Base-by-base conservation (phyloP, 2,797 vertebrate genomes). In the Peromyscus aztecus region DNA sequence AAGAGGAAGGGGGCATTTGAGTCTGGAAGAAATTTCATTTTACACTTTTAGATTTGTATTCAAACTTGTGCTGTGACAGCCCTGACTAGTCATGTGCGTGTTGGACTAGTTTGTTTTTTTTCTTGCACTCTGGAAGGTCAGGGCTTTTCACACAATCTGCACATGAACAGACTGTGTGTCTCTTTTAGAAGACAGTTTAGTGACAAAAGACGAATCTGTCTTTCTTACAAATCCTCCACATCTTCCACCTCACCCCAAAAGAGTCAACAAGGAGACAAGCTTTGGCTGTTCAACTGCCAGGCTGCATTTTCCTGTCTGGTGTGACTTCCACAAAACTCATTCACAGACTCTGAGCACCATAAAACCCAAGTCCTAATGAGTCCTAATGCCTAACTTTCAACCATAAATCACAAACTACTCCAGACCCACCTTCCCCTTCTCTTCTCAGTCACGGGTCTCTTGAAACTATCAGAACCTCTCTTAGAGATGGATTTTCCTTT, bases 401-500 rank as follows among this genome's bases (percentile, higher is more conserved):
- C 69, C 67, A 34, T 71, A 92, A 77, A 49, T 46, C 52, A 87
- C n/a, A 80, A 96, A 93, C 78, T 23, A 81, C 49, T 87, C 55
- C 27, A 57, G 57, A 92, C 29, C 21, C 29, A 24, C 49, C 73
- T 85, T 73, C 49, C 37, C 49, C 52, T 88, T 88, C 63, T 71
- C 93, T 87, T 94, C 46, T 94, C 40, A 76, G 73, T 59, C 67
- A 91, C 96, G 40, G 55, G 21, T 83, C 75, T 40, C 63, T 89
- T 94, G 85, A 89, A 89, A 71, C 63, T 49, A 17, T 76, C 52
- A 59, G 84, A 91, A 82, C 27, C 82, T 94, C 90, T 95, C 86
- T 91, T 37, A 65, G 71, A 95, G 80, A 92, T 69, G 75, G 89
- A 95, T 96, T 97, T 91, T 94, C 88, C 84, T 91, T 59, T 77